Conservation (phyloP, 2,888 invertebrate species). For the Vesta saturnalis region DNA sequence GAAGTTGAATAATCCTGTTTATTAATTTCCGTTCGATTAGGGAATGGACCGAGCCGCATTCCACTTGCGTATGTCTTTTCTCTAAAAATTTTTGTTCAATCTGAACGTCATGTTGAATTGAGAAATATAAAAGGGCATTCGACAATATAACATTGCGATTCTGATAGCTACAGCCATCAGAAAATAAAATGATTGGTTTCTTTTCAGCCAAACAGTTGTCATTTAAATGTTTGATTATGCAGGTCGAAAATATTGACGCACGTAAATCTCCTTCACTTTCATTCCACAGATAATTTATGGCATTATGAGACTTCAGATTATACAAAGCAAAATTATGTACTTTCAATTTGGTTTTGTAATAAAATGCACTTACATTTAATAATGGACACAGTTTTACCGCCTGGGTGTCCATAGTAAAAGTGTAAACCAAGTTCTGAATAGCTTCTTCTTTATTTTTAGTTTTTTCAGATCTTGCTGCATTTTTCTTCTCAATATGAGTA, state of each 20-base stretch:
- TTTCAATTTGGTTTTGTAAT: not conserved
- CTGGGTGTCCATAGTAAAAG: no score
- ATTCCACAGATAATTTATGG: slow-evolving; percentile 28
- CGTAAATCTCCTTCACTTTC: slow-evolving; percentile 20
- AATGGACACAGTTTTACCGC: no score
- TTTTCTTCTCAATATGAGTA: no score
- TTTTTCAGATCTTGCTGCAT: not conserved
- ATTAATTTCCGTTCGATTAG: slow-evolving; percentile 4
- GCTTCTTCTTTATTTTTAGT: not conserved
- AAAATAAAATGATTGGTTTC: slow-evolving; percentile 18
- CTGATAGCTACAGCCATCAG: no score
- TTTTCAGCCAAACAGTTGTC: slow-evolving; percentile 7
- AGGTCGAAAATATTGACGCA: slow-evolving; percentile 16
- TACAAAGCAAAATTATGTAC: not conserved
- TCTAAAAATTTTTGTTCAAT: no score
- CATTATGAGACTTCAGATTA: no score
- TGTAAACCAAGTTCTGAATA: not conserved
- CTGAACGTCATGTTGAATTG: no score
- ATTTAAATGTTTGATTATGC: slow-evolving; percentile 20
- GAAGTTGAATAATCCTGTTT: not conserved
- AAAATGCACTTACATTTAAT: no score
- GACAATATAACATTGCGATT: no score
- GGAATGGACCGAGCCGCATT: slow-evolving; percentile 15
- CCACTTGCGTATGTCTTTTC: no score
- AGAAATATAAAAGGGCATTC: no score